phyloP scores from a whole-genome alignment of 2,888 invertebrate species.

The Hesperia comma region DNA sequence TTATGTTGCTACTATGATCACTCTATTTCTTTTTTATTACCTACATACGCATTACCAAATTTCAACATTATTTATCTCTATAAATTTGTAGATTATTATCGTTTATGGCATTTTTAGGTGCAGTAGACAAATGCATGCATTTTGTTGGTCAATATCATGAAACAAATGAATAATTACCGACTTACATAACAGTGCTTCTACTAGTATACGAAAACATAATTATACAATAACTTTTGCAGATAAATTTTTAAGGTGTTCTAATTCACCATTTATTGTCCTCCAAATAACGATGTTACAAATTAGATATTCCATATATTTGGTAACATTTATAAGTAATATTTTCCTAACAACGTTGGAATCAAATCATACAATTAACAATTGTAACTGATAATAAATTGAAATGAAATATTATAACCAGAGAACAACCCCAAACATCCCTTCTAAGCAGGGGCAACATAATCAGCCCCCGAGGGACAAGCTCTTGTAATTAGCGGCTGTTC shows the following conservation, averaged over 20 bases:
- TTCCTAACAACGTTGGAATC: background rate
- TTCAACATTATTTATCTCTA: conserved; percentile 15
- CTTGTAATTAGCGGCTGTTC: conserved; percentile 84
- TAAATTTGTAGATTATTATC: background rate
- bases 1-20: conserved; percentile 73
- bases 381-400: conserved; percentile 46
- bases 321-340: too few species aligned
- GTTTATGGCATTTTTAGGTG: too few species aligned
- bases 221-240: too few species aligned
- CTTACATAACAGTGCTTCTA: too few species aligned
- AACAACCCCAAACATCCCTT: conserved; percentile 71
- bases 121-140: background rate
- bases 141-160: background rate
- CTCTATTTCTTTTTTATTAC: conserved; percentile 66
- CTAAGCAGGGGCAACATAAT: conserved; percentile 77
- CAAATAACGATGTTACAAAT: too few species aligned
- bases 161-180: too few species aligned
- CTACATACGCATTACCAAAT: conserved; percentile 24
- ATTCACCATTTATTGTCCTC: too few species aligned
- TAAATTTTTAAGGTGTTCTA: too few species aligned
- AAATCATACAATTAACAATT: conserved; percentile 13
- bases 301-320: too few species aligned
- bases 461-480: conserved; percentile 83
- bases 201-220: too few species aligned
- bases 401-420: conserved; percentile 75